A percentile compares a stretch with the other conserved stretches of the same genome.
These are phyloP conservation scores for Chionodraco myersi DNA, from an alignment of 2,113 vertebrate genomes.

Conservation along the genomic window DNA sequence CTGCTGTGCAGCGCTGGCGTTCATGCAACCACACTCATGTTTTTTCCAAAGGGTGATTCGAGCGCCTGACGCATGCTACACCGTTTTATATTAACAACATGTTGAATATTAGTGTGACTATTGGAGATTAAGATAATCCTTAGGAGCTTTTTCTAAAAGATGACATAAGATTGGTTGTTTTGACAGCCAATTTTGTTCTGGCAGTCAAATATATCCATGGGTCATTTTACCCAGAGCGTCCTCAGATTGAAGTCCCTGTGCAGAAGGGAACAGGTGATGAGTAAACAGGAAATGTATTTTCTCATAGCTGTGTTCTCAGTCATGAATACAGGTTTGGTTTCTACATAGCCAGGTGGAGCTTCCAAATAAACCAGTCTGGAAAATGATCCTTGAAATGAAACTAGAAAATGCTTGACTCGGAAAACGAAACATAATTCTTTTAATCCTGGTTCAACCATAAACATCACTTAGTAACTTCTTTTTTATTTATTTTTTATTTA, in stretches of 20 bases:
- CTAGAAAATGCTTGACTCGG: neutral
- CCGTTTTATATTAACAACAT: slow-evolving; percentile 57
- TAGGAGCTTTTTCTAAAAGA: slow-evolving; percentile 66
- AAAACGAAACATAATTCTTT: too few relatives aligned
- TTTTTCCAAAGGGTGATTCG: slow-evolving; percentile 41
- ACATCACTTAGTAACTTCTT: too few relatives aligned
- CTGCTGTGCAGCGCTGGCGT: slow-evolving; percentile 13
- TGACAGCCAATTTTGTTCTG: neutral
- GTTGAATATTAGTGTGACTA: slow-evolving; percentile 26
- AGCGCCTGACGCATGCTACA: slow-evolving; percentile 25
- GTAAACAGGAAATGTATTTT: slow-evolving; percentile 22
- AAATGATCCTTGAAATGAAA: slow-evolving; percentile 9
- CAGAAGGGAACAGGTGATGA: neutral
- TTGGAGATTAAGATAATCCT: slow-evolving; percentile 66
- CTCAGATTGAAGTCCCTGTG: slow-evolving; percentile 17
- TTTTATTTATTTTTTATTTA: too few relatives aligned
- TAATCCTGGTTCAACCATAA: too few relatives aligned
- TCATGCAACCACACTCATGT: slow-evolving; percentile 26
- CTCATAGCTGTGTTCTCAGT: neutral
- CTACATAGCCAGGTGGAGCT: slow-evolving; percentile 3
- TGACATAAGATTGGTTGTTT: slow-evolving; percentile 44
- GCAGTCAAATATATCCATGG: slow-evolving; percentile 36
- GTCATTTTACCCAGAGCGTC: slow-evolving; percentile 31
- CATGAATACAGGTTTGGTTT: slow-evolving; percentile 1
- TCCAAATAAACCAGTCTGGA: slow-evolving; percentile 18